Evolutionary conservation across 2,888 invertebrate genomes (phyloP).

Genomic region (Tetropium fuscum): DNA sequence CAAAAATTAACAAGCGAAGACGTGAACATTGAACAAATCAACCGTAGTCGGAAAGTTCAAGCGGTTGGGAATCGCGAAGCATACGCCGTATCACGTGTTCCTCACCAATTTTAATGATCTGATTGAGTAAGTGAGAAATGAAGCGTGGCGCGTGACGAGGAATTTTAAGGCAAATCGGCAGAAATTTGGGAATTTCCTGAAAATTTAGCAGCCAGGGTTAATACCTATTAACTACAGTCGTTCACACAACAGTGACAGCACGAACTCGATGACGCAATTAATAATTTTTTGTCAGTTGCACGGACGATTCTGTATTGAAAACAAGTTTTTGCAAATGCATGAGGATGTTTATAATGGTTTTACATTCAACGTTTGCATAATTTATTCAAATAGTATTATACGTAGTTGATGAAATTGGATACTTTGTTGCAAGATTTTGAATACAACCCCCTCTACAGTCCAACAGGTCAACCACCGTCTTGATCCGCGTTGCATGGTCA

Average conservation of each 20-base stretch:
- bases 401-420: too few species aligned
- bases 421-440: too few species aligned
- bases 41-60: not conserved
- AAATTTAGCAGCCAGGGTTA: slow-evolving; percentile 3
- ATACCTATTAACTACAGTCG: not conserved
- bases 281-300: slow-evolving; percentile 14
- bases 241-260: slow-evolving; percentile 16
- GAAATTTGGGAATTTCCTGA: slow-evolving; percentile 20
- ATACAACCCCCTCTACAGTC: too few species aligned
- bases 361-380: too few species aligned
- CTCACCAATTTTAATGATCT: slow-evolving; percentile 12
- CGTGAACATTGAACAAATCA: not conserved
- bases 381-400: too few species aligned
- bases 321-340: too few species aligned
- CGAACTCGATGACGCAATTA: slow-evolving; percentile 3
- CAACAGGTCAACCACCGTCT: too few species aligned
- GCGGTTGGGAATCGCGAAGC: not conserved
- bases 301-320: too few species aligned
- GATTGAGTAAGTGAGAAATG: slow-evolving; percentile 11
- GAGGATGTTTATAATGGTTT: too few species aligned
- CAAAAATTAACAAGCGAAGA: slow-evolving; percentile 2
- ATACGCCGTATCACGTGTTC: slow-evolving; percentile 5
- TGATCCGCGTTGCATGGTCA: too few species aligned
- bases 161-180: slow-evolving; percentile 15
- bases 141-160: slow-evolving; percentile 17